Percentiles rank a stretch among this genome's conserved stretches.
phyloP scores from a whole-genome alignment of 2,797 vertebrate species.

The Leucoraja ocellata region DNA sequence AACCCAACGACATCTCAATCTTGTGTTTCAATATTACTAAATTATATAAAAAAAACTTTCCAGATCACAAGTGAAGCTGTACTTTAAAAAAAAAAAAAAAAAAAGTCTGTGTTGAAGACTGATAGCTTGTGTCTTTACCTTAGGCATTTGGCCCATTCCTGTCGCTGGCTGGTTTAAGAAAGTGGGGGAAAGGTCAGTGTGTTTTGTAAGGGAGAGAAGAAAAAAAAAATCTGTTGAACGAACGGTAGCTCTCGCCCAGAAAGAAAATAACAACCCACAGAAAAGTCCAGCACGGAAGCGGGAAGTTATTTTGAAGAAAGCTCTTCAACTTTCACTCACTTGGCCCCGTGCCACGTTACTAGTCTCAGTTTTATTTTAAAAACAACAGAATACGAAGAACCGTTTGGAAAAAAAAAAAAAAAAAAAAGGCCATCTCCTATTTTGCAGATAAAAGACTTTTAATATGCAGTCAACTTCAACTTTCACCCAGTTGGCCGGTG shows the following conservation, averaged over 20 bases:
- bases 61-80: not conserved
- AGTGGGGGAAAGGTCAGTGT: conserved; percentile 20
- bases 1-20: too few relatives aligned
- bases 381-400: conserved; percentile 20
- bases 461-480: conserved; percentile 44
- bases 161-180: not conserved
- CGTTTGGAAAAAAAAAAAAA: not conserved
- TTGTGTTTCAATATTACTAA: not conserved
- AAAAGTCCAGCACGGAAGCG: conserved; percentile 9
- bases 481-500: conserved; percentile 52
- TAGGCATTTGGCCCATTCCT: not conserved
- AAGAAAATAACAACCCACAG: not conserved
- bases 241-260: not conserved
- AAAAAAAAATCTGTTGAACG: not conserved
- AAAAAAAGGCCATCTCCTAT: conserved; percentile 1
- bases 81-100: not conserved
- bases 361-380: conserved; percentile 29
- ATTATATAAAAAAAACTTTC: not conserved
- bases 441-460: conserved; percentile 40
- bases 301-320: not conserved
- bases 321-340: conserved; percentile 52
- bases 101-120: not conserved
- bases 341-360: conserved; percentile 41
- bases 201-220: not conserved
- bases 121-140: not conserved